Evolutionary conservation across 53 echinoderm and acorn worm species (phyloP).

Genomic region (Echinometra lucunter): DNA sequence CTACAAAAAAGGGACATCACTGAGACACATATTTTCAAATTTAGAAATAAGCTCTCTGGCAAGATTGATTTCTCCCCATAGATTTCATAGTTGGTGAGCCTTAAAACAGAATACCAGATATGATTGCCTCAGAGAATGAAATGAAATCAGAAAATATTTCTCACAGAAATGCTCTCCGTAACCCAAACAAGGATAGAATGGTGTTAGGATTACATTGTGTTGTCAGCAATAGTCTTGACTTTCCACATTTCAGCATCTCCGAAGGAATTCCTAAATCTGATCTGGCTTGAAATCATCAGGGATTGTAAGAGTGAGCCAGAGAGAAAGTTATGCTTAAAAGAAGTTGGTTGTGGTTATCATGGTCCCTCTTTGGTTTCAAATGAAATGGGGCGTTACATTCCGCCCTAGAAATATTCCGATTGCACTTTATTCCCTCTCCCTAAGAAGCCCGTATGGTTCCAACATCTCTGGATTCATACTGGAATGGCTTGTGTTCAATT

Average conservation of each 20-base stretch:
- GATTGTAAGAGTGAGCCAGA: slow-evolving; percentile 18
- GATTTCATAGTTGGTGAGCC: slow-evolving; percentile 27
- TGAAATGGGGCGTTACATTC: slow-evolving; percentile 54
- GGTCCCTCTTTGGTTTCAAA: neutral
- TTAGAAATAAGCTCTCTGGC: neutral
- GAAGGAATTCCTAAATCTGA: slow-evolving; percentile 60
- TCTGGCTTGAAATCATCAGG: slow-evolving; percentile 35
- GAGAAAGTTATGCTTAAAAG: slow-evolving; percentile 1
- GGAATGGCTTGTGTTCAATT: neutral
- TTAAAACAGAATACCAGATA: slow-evolving; percentile 12
- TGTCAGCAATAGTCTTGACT: slow-evolving; percentile 61
- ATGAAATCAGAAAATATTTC: slow-evolving; percentile 51
- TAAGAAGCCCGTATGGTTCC: neutral
- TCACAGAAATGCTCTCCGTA: slow-evolving; percentile 35
- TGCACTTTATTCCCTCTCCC: slow-evolving; percentile 15
- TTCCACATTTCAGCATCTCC: slow-evolving; percentile 49
- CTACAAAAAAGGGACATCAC: neutral
- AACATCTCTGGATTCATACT: neutral
- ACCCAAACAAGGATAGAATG: slow-evolving; percentile 53
- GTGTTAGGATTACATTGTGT: slow-evolving; percentile 51
- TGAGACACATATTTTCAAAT: neutral
- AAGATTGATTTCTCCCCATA: slow-evolving; percentile 34
- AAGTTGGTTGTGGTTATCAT: slow-evolving; percentile 1
- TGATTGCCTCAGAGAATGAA: slow-evolving; percentile 22
- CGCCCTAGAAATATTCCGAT: slow-evolving; percentile 33